Conservation (phyloP, 2,113 vertebrate genomes). For the Anser brachyrhynchus region DNA sequence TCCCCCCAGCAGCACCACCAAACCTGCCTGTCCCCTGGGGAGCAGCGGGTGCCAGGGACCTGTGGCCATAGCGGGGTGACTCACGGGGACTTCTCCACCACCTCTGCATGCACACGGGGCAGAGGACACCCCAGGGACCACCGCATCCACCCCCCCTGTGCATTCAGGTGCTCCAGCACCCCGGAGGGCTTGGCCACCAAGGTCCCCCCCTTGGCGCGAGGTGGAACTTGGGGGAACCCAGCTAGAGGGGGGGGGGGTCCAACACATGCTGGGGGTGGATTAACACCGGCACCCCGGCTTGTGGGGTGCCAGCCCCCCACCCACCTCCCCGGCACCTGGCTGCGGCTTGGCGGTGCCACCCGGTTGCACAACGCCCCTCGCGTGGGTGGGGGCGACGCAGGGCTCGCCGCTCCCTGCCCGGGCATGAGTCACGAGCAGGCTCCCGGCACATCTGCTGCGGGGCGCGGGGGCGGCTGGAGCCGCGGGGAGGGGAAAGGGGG, state of each 20-base stretch:
- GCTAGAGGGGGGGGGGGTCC: neutral
- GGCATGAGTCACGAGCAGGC: slow-evolving; percentile 18
- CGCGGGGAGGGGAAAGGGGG: neutral
- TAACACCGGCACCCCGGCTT: neutral
- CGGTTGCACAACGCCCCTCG: slow-evolving; percentile 27
- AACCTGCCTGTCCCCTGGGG: accelerated
- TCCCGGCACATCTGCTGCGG: neutral
- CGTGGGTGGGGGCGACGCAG: slow-evolving; percentile 35
- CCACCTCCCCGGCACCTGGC: neutral
- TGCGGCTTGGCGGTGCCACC: accelerated
- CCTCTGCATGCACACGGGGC: neutral
- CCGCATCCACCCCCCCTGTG: neutral
- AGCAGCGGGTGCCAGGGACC: neutral
- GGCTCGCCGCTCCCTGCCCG: slow-evolving; percentile 5
- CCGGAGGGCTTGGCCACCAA: neutral
- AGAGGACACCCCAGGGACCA: neutral
- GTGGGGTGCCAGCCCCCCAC: neutral
- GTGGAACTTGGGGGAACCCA: neutral
- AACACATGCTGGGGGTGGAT: accelerated
- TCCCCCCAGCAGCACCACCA: neutral
- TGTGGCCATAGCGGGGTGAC: accelerated
- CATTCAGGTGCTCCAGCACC: neutral
- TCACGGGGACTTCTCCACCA: neutral
- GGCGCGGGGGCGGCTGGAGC: neutral
- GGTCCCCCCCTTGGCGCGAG: neutral